phyloP scores from a whole-genome alignment of 2,797 vertebrate species.

The Sebastes wilsoni region DNA sequence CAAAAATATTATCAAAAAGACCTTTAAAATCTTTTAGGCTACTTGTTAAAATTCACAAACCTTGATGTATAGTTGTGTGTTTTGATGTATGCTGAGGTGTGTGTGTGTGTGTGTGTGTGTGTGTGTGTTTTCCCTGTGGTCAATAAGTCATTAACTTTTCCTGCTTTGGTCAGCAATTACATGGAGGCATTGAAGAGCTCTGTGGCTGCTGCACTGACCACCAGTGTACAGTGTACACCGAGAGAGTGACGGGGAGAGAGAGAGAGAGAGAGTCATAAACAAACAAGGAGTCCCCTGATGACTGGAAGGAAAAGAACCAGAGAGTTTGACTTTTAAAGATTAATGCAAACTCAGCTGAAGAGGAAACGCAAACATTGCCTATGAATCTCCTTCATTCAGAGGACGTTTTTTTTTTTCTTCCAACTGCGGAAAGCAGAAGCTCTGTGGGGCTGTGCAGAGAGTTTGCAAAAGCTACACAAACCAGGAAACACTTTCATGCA shows the following conservation, averaged over 20 bases:
- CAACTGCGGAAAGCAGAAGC: slow-evolving; percentile 1
- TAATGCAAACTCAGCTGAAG: slow-evolving; percentile 51
- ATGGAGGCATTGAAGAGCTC: slow-evolving; percentile 75
- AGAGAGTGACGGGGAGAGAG: not conserved
- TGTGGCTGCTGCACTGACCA: slow-evolving; percentile 29
- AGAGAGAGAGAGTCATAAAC: slow-evolving; percentile 37
- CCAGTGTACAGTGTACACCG: slow-evolving; percentile 29
- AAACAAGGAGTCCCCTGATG: slow-evolving; percentile 59
- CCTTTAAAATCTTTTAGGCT: too few relatives aligned
- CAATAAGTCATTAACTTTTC: slow-evolving; percentile 85
- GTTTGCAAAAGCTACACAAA: not conserved
- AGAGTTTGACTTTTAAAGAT: slow-evolving; percentile 45
- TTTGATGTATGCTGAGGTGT: slow-evolving; percentile 59
- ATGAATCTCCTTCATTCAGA: slow-evolving; percentile 54
- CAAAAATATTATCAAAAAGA: too few relatives aligned
- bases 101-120: slow-evolving; percentile 76
- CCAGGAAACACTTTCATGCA: not conserved
- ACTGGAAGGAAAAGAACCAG: slow-evolving; percentile 22
- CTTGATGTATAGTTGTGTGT: not conserved
- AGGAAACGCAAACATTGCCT: slow-evolving; percentile 60
- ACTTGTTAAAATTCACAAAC: not conserved
- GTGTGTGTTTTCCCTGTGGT: slow-evolving; percentile 84
- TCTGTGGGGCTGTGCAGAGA: slow-evolving; percentile 50
- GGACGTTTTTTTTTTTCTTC: slow-evolving; percentile 12
- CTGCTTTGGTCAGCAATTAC: slow-evolving; percentile 89